phyloP scores from a whole-genome alignment of 2,888 invertebrate genomes.

The Tenthredo distinguenda region DNA sequence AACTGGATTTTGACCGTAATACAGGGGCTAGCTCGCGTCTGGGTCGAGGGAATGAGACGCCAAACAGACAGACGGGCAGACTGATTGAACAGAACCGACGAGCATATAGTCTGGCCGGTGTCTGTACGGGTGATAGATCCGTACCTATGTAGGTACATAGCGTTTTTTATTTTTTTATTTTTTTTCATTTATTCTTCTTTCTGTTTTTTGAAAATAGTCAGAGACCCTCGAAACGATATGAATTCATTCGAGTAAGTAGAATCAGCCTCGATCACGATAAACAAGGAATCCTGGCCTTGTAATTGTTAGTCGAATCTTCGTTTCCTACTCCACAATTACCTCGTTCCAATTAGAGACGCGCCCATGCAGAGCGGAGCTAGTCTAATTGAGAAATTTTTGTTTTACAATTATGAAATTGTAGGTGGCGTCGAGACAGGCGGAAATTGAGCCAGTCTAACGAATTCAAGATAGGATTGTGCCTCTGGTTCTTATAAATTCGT shows the following conservation, averaged over 20 bases:
- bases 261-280: not conserved
- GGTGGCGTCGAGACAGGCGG: slow-evolving; percentile 33
- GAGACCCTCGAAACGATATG: not conserved
- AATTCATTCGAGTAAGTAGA: not conserved
- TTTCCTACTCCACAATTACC: slow-evolving; percentile 4
- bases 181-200: not conserved
- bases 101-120: slow-evolving; percentile 9
- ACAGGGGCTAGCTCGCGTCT: slow-evolving; percentile 35
- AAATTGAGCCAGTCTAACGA: slow-evolving; percentile 49
- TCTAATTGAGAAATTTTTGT: slow-evolving; percentile 21
- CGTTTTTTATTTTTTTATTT: not conserved
- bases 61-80: slow-evolving; percentile 35
- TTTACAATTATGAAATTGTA: slow-evolving; percentile 23
- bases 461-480: slow-evolving; percentile 46
- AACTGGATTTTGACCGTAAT: slow-evolving; percentile 48
- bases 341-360: not conserved
- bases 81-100: slow-evolving; percentile 37
- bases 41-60: slow-evolving; percentile 44
- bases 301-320: not conserved
- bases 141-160: not conserved
- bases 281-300: not conserved
- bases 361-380: not conserved
- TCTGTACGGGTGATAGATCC: not conserved
- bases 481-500: slow-evolving; percentile 20
- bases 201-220: not conserved